Evolutionary conservation across 2,113 vertebrate genomes (phyloP), one percentile per base, ranked within the genome.

Genomic region (Microtus ochrogaster): DNA sequence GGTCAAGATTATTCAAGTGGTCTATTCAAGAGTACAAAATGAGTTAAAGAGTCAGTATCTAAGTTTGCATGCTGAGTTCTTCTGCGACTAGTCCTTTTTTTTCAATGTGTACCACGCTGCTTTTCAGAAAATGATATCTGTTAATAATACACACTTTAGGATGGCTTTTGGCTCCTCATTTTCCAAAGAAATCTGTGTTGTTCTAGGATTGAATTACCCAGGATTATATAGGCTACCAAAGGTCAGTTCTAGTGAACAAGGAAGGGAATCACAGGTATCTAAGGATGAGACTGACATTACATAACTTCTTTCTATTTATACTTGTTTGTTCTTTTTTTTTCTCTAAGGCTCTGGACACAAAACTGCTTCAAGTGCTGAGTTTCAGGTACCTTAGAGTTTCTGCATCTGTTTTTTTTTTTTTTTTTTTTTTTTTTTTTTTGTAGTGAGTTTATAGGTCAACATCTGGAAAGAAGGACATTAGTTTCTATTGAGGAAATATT

Each of bases 41-140:
- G 5, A 95, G 52, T 52, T 92, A 65, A 66, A 72, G 21, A 82
- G 13, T 5, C 26, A 68, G 52, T 36, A 73, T 36, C 36, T 73
- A 41, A 88, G n/a, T 24, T 86, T 96, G 65, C 13, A 10, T 82
- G 17, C 61, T 94, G 28, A 95, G 22, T 89, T 90, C 13, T 93
- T 90, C 84, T 91, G 72, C 58, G 21, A 93, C 70, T n/a, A 85
- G 52, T 77, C 17, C 22, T 76, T 82, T 66, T 44, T 66, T 63
- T 1, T 1, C 41, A 9, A 39, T 1, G 58, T 21, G 91, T 24
- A 85, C 16, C 13, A 14, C 77, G 10, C 41, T 89, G 26, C 4
- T 89, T 17, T 91, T 76, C 49, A 93, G 83, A 92, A 89, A 91
- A 65, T 89, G 10, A 81, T n/a, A 58, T 12, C 33, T 90, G 65